Evolutionary conservation across 2,888 invertebrate species (phyloP), one percentile per base, ranked within the genome.

Genomic region (Cepaea hortensis): DNA sequence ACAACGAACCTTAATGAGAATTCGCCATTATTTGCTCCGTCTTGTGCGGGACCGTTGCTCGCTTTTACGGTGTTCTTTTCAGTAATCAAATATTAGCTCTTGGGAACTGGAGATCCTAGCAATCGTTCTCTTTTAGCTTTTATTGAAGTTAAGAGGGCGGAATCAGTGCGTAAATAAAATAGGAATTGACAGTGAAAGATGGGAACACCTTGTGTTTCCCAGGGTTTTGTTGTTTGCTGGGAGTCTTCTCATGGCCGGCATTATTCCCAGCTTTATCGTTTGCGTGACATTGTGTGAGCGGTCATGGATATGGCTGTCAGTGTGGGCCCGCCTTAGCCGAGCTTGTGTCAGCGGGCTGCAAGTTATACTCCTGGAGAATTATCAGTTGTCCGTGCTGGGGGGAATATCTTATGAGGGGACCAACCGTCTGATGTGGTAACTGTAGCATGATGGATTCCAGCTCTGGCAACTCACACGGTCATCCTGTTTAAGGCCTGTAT

Each of bases 151-250:
- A 68, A 81, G 46, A 48, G n/a, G 81, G 20, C 35, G 68, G 11
- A 65, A 65, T 61, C 20, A 68, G 65, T 11, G 5, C 46, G 35
- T 35, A 65, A 81, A 65, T 65, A 81, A 68, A 81, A 81, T 68
- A 55, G 46, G 23, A 18, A 2, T 46, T 81, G 81, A 81, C 81
- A 81, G n/a, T 65, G 81, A 81, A 81, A 46, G 68, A 81, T 81
- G 81, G 81, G 61, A 18, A 2, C 61, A 23, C 61, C 61, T 77
- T 35, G 65, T 79, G 50, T 85, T 77, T 55, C 79, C 70, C 70
- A 50, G 55, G 68, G 18, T 80, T 68, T 72, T n/a, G 55, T 55
- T 6, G 55, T 55, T 55, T 6, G 55, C 55, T 55, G 55, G 55
- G 55, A 55, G 55, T 55, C 55, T 55, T 55, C 7, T 55, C 55